Percentiles rank a stretch among this genome's conserved stretches.
Conservation (phyloP, 2,113 vertebrate species). For the Laterallus jamaicensis region DNA sequence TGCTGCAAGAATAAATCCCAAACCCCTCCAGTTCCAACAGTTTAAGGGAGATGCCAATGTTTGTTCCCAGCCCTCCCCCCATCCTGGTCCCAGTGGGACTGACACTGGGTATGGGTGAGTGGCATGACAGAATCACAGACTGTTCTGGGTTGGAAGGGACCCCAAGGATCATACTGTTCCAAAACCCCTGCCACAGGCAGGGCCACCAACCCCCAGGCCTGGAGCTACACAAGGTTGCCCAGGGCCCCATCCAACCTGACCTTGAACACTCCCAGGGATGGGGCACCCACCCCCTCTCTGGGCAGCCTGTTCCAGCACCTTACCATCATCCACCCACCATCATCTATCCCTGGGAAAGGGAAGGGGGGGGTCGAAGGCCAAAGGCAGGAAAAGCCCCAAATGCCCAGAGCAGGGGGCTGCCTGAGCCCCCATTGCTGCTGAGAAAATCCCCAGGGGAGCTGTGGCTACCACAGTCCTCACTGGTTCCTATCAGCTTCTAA, state of each 20-base stretch:
- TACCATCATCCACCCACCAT: too few species aligned
- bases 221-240: too few species aligned
- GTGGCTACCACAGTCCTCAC: fast-evolving
- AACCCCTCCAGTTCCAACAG: background rate
- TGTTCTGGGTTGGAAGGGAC: too few species aligned
- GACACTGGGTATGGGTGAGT: background rate
- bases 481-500: background rate
- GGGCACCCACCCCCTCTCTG: too few species aligned
- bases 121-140: too few species aligned
- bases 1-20: background rate
- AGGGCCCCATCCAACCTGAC: too few species aligned
- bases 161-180: too few species aligned
- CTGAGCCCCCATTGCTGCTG: fast-evolving
- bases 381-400: background rate
- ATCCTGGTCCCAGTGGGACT: fast-evolving
- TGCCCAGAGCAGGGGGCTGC: background rate
- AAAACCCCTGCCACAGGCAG: too few species aligned
- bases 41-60: background rate
- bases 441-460: fast-evolving
- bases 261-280: too few species aligned
- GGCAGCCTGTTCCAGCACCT: too few species aligned
- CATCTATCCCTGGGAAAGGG: background rate
- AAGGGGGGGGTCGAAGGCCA: too few species aligned
- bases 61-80: background rate
- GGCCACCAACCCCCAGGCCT: too few species aligned